Evolutionary conservation across 2,888 invertebrate genomes (phyloP).

Genomic region (Hirtodrosophila duncani): DNA sequence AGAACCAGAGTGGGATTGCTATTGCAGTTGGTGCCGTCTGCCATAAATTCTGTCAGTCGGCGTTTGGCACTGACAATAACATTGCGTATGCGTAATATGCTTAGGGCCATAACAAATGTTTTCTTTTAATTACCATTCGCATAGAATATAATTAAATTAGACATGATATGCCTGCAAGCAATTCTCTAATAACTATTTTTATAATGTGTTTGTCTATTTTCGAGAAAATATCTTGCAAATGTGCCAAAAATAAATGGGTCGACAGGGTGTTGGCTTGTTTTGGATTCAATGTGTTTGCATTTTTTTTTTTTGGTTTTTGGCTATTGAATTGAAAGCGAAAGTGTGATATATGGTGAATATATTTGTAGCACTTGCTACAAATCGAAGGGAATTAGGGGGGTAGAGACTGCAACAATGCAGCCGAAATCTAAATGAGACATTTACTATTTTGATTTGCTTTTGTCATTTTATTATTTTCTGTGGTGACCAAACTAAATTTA

Average conservation of each 20-base stretch:
- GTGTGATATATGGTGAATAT: constrained; percentile 12
- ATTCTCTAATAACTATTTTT: constrained; percentile 39
- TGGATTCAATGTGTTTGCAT: neutral
- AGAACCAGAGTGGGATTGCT: too few relatives aligned
- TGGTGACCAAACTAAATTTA: too few relatives aligned
- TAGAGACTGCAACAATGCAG: neutral
- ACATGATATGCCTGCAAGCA: neutral
- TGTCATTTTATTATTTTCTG: too few relatives aligned
- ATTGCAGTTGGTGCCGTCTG: constrained; percentile 3
- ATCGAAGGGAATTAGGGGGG: neutral
- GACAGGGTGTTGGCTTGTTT: constrained; percentile 26
- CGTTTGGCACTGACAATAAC: constrained; percentile 40
- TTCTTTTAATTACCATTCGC: constrained; percentile 2
- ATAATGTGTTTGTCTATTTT: constrained; percentile 26
- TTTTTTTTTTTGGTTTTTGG: constrained; percentile 16
- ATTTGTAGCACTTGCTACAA: neutral
- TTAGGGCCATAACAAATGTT: neutral
- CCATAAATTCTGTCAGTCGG: constrained; percentile 28
- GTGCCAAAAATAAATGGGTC: constrained; percentile 57
- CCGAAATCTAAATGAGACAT: too few relatives aligned
- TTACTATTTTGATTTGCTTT: too few relatives aligned
- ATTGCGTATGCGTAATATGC: constrained; percentile 22
- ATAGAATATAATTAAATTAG: neutral
- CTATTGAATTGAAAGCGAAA: constrained; percentile 49
- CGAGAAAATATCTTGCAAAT: constrained; percentile 33